Conservation (phyloP, 92 coral and sea anemone species). For the Paragorgia papillata region DNA sequence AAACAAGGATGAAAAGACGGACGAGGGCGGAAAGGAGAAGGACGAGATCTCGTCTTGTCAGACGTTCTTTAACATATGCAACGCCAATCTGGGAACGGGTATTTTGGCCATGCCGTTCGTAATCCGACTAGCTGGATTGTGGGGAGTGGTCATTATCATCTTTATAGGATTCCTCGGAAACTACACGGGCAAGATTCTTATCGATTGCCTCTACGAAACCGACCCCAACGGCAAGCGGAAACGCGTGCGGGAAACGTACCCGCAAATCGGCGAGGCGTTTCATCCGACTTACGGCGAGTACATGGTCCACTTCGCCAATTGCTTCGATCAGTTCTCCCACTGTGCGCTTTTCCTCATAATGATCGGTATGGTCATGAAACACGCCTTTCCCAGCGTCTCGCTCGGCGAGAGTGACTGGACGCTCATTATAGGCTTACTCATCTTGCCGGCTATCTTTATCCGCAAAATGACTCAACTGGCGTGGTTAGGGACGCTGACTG, state of each 20-base stretch:
- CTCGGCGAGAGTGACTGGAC: slow-evolving; percentile 63
- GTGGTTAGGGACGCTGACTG: slow-evolving; percentile 62
- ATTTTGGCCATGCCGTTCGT: slow-evolving; percentile 66
- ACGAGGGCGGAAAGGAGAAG: slow-evolving; percentile 45
- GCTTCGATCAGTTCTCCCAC: slow-evolving; percentile 65
- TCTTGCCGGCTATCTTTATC: slow-evolving; percentile 53
- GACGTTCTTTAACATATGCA: slow-evolving; percentile 62
- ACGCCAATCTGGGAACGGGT: slow-evolving; percentile 65
- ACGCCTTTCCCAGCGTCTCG: slow-evolving; percentile 53
- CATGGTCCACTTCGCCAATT: slow-evolving; percentile 62
- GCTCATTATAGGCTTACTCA: slow-evolving; percentile 50
- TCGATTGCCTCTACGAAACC: slow-evolving; percentile 60
- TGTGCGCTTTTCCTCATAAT: slow-evolving; percentile 57
- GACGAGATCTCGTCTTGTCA: slow-evolving; percentile 51
- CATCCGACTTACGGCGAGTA: slow-evolving; percentile 56
- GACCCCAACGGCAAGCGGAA: slow-evolving; percentile 48
- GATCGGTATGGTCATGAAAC: slow-evolving; percentile 60
- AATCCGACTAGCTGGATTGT: slow-evolving; percentile 59
- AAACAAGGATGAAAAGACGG: slow-evolving; percentile 42
- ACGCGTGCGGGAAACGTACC: slow-evolving; percentile 56
- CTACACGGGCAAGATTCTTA: slow-evolving; percentile 60
- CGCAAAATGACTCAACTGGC: slow-evolving; percentile 62
- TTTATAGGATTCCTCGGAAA: slow-evolving; percentile 60
- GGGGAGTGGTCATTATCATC: slow-evolving; percentile 61
- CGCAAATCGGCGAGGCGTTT: slow-evolving; percentile 59